Evolutionary conservation across 2,888 invertebrate species (phyloP), one percentile per base, ranked within the genome.

Genomic region (Rutpela maculata): DNA sequence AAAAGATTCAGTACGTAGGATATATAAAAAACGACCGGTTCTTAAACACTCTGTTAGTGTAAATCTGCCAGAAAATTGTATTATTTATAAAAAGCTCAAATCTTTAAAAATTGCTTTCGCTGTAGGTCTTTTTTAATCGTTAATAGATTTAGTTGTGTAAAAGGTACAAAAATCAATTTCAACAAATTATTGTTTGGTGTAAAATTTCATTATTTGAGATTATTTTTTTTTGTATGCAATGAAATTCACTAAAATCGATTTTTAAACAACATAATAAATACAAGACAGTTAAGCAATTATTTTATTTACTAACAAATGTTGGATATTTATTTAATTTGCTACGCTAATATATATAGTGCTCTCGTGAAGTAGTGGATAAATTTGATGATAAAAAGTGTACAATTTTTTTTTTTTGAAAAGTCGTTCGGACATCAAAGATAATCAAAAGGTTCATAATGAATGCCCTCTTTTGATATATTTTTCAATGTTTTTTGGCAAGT

Each of bases 61-160:
- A 83, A 83, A 84, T 84, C 81, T 81, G 81, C 82, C 83, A 80
- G 83, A 83, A 83, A 84, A 84, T 84, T 82, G 81, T 82, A 77
- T 82, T 80, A 83, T 83, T 84, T 77, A 81, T 82, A 84, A 83
- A 85, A 84, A 83, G 78, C 56, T 69, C 62, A 19, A 63, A 74
- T 74, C 73, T 79, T 67, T 71, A 81, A 76, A 79, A 81, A 76
- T 74, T 78, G 75, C 78, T 78, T 80, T 80, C 79, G 80, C 80
- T 80, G 81, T 75, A 81, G 83, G 83, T 82, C 82, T 82, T 81
- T 82, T 78, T 81, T 79, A 81, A 82, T 75, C 80, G 75, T 78
- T 80, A 78, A 80, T 78, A 79, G 78, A 78, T 79, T 81, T 81
- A 78, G 77, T 78, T 76, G 78, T 80, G 78, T 80, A 79, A 82